Evolutionary conservation across 2,888 invertebrate genomes (phyloP).

Genomic region (Drosophila meridionalis): DNA sequence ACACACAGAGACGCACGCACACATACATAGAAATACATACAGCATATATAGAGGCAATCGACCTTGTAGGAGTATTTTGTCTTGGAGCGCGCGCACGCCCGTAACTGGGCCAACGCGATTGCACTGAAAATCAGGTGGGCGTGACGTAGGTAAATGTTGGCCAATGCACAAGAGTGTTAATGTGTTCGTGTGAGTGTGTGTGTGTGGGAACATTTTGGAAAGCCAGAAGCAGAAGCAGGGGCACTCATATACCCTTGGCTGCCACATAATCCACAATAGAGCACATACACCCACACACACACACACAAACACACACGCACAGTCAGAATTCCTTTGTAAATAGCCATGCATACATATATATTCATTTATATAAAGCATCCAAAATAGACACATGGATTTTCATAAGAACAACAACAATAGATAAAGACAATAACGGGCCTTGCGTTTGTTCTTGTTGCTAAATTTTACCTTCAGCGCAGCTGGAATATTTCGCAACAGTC

Average conservation of each 20-base stretch:
- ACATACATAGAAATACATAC: conserved; percentile 23
- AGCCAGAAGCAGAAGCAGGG: conserved; percentile 48
- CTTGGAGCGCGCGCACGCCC: conserved; percentile 80
- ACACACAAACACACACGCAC: conserved; percentile 4
- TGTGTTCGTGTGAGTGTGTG: conserved; percentile 23
- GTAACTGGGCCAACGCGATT: conserved; percentile 81
- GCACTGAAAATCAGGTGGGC: conserved; percentile 78
- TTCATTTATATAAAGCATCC: conserved; percentile 36
- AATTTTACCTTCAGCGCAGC: conserved; percentile 76
- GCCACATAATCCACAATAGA: conserved; percentile 71
- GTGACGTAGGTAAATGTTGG: conserved; percentile 80
- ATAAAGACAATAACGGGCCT: conserved; percentile 57
- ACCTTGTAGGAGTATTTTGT: conserved; percentile 81
- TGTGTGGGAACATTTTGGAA: conserved; percentile 73
- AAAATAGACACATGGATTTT: conserved; percentile 73
- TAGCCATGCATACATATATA: conserved; percentile 8
- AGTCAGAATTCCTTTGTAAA: conserved; percentile 51
- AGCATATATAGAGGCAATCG: conserved; percentile 67
- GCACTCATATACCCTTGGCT: conserved; percentile 66
- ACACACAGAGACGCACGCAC: conserved; percentile 36
- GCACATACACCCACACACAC: conserved; percentile 26
- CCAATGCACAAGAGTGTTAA: conserved; percentile 55
- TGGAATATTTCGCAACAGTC: conserved; percentile 78
- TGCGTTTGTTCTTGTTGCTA: conserved; percentile 63
- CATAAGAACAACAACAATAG: conserved; percentile 69